These are phyloP conservation scores for Andrena haemorrhoa DNA, from an alignment of 2,888 invertebrate species.

Conservation along the genomic window DNA sequence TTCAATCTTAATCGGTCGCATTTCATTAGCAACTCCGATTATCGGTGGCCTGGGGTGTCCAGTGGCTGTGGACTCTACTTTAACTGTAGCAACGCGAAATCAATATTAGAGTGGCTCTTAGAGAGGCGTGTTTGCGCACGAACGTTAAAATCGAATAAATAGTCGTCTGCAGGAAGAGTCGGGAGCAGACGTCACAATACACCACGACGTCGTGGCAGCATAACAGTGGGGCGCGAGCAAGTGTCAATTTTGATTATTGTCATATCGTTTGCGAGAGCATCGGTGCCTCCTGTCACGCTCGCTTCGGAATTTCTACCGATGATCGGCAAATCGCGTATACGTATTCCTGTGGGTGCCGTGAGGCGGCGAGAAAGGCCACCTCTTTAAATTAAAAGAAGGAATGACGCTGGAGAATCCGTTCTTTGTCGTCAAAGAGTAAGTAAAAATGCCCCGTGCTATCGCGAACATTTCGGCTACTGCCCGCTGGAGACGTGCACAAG, in stretches of 20 bases:
- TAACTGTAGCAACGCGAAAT: conserved; percentile 65
- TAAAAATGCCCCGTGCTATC: conserved; percentile 73
- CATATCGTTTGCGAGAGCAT: conserved; percentile 33
- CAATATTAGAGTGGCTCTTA: conserved; percentile 74
- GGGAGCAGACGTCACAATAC: conserved; percentile 76
- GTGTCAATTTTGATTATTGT: conserved; percentile 70
- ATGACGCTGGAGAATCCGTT: conserved; percentile 99
- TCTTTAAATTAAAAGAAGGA: conserved; percentile 87
- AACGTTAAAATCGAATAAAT: conserved; percentile 81
- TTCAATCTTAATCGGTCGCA: neutral
- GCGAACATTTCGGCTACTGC: neutral
- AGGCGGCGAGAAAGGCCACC: conserved; percentile 82
- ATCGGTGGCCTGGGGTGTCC: neutral
- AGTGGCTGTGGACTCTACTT: conserved; percentile 55
- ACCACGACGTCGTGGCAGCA: conserved; percentile 54
- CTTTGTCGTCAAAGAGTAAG: conserved; percentile 99
- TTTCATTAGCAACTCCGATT: neutral
- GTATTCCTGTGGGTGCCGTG: conserved; percentile 79
- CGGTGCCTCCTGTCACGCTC: conserved; percentile 44
- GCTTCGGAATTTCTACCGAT: conserved; percentile 76
- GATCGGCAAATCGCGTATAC: conserved; percentile 76
- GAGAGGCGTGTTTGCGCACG: conserved; percentile 77
- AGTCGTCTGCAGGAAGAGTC: conserved; percentile 76
- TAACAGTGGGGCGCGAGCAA: conserved; percentile 63
- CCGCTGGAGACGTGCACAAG: neutral